Percentiles rank a stretch among this genome's conserved stretches.
Evolutionary conservation across 2,888 invertebrate genomes (phyloP).

Genomic region (Stomorhina lunata): DNA sequence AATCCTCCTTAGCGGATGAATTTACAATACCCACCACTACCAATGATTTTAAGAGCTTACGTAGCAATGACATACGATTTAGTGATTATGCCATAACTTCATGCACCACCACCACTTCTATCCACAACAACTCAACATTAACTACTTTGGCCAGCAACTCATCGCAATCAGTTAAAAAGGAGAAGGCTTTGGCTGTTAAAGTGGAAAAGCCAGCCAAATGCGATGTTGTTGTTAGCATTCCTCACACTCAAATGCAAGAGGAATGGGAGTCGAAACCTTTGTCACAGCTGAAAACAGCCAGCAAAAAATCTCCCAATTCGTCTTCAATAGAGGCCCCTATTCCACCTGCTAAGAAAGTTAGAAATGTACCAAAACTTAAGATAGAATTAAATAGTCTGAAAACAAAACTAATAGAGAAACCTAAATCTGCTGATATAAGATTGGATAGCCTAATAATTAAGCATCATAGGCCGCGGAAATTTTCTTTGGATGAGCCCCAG

Average conservation of each 20-base stretch:
- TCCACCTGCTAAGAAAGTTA: slow-evolving; percentile 56
- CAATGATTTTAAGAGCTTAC: slow-evolving; percentile 78
- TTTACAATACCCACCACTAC: slow-evolving; percentile 67
- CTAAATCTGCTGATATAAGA: slow-evolving; percentile 74
- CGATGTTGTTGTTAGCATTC: slow-evolving; percentile 78
- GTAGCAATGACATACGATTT: slow-evolving; percentile 79
- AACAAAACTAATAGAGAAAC: slow-evolving; percentile 74
- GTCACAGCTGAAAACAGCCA: slow-evolving; percentile 77
- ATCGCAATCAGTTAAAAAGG: slow-evolving; percentile 14
- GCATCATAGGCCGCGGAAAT: slow-evolving; percentile 68
- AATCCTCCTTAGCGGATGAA: slow-evolving; percentile 64
- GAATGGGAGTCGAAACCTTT: slow-evolving; percentile 74
- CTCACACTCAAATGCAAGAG: slow-evolving; percentile 75
- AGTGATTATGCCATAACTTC: slow-evolving; percentile 73
- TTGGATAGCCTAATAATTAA: slow-evolving; percentile 68
- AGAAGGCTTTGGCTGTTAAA: neutral
- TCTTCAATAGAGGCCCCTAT: neutral
- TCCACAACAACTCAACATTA: neutral
- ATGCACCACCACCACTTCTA: slow-evolving; percentile 55
- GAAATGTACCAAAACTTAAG: slow-evolving; percentile 76
- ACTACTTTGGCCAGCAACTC: neutral
- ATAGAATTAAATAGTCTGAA: slow-evolving; percentile 77
- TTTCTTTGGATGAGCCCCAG: slow-evolving; percentile 71
- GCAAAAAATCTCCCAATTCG: slow-evolving; percentile 71
- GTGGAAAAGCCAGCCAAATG: slow-evolving; percentile 68